Evolutionary conservation across 2,888 invertebrate genomes (phyloP).

Genomic region (Junonia oenone): DNA sequence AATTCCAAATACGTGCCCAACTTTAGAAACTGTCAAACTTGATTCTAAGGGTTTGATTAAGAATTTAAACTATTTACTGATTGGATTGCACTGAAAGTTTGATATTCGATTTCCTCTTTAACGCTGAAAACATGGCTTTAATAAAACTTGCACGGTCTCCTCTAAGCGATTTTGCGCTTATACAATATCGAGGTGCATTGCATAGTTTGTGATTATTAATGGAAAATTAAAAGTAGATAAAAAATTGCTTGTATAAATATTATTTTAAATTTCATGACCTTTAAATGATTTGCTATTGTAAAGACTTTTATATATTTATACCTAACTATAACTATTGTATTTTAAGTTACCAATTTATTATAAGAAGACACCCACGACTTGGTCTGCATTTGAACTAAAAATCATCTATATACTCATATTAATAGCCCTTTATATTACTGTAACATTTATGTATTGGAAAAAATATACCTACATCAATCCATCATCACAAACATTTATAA

Average conservation of each 20-base stretch:
- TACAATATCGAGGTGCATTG: background rate
- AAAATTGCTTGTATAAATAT: background rate
- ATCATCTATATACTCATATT: too few relatives aligned
- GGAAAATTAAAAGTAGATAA: background rate
- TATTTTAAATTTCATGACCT: background rate
- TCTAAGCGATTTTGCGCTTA: constrained; percentile 8
- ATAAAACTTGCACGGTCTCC: constrained; percentile 19
- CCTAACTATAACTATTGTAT: too few relatives aligned
- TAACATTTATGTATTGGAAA: too few relatives aligned
- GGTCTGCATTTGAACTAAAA: too few relatives aligned
- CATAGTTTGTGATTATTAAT: background rate
- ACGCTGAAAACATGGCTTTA: constrained; percentile 13
- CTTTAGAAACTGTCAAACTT: constrained; percentile 3
- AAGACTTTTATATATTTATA: too few relatives aligned
- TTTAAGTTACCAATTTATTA: too few relatives aligned
- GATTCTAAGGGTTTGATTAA: constrained; percentile 10
- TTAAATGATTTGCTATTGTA: too few relatives aligned
- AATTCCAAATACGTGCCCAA: background rate
- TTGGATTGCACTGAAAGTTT: constrained; percentile 12
- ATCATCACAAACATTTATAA: too few relatives aligned
- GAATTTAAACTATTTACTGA: constrained; percentile 12
- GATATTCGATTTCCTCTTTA: constrained; percentile 16
- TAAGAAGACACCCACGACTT: too few relatives aligned
- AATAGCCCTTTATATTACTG: too few relatives aligned
- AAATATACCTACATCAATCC: too few relatives aligned